Evolutionary conservation across 2,113 vertebrate species (phyloP).

Genomic region (Clupea harengus): DNA sequence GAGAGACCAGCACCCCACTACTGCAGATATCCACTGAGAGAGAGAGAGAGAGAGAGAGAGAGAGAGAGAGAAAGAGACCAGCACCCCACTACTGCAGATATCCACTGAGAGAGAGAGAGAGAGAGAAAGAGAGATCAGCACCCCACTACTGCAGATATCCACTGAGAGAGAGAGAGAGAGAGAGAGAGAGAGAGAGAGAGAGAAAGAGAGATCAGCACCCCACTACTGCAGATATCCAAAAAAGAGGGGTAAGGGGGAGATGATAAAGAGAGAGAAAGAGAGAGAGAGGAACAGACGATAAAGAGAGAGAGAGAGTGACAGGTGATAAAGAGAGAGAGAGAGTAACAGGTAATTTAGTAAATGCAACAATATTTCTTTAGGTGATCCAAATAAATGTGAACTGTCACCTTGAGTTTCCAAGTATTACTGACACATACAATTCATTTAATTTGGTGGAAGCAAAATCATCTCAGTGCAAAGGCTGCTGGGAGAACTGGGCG

Average conservation of each 20-base stretch:
- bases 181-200: conserved; percentile 41
- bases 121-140: conserved; percentile 61
- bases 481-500: too few relatives aligned
- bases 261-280: too few relatives aligned
- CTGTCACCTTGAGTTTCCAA: too few relatives aligned
- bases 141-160: too few relatives aligned
- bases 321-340: too few relatives aligned
- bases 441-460: too few relatives aligned
- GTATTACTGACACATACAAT: too few relatives aligned
- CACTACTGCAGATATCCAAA: conserved; percentile 89
- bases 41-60: conserved; percentile 30
- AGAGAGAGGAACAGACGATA: neutral
- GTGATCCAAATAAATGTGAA: too few relatives aligned
- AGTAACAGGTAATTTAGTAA: too few relatives aligned
- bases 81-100: conserved; percentile 51
- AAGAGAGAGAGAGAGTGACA: neutral
- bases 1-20: conserved; percentile 17
- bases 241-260: conserved; percentile 38
- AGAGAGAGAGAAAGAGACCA: conserved; percentile 43
- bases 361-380: too few relatives aligned
- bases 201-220: conserved; percentile 68
- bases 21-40: conserved; percentile 30
- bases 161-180: conserved; percentile 61
- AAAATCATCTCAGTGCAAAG: too few relatives aligned
- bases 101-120: conserved; percentile 24